Evolutionary conservation across 2,888 invertebrate genomes (phyloP).

Genomic region (Osedax fenrisi): DNA sequence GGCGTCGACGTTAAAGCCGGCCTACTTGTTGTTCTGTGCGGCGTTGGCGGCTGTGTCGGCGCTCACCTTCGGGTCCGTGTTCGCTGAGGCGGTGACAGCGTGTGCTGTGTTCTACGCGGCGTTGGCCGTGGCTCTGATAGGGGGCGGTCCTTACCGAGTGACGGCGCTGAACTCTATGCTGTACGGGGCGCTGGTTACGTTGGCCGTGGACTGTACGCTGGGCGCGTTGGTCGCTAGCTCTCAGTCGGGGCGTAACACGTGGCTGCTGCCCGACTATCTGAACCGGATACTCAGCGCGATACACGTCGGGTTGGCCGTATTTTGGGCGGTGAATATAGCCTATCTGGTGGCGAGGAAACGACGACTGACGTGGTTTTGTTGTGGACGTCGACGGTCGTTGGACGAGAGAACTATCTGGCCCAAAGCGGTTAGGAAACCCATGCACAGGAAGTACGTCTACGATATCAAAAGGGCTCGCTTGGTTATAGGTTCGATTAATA

Average conservation of each 20-base stretch:
- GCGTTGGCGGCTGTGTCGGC: constrained; percentile 38
- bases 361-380: constrained; percentile 24
- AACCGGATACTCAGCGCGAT: constrained; percentile 38
- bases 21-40: constrained; percentile 38
- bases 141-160: constrained; percentile 42
- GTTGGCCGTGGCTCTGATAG: constrained; percentile 34
- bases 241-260: constrained; percentile 30
- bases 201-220: constrained; percentile 38
- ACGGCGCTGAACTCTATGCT: constrained; percentile 40
- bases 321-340: constrained; percentile 34
- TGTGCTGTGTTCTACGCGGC: constrained; percentile 33
- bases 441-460: constrained; percentile 41
- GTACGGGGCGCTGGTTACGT: constrained; percentile 37
- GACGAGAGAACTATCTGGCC: constrained; percentile 42
- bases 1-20: constrained; percentile 40
- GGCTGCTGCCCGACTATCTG: constrained; percentile 38
- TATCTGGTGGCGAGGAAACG: constrained; percentile 25
- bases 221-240: constrained; percentile 38
- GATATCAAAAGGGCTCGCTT: constrained; percentile 42
- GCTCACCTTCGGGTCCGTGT: constrained; percentile 28
- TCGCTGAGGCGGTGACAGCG: constrained; percentile 38
- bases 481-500: constrained; percentile 41
- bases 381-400: not conserved
- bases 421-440: constrained; percentile 36
- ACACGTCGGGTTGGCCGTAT: constrained; percentile 37